Percentiles rank a stretch among this genome's conserved stretches.
These are phyloP conservation scores for Isaurus tuberculatus DNA, from an alignment of 92 coral and sea anemone species.

Conservation along the genomic window DNA sequence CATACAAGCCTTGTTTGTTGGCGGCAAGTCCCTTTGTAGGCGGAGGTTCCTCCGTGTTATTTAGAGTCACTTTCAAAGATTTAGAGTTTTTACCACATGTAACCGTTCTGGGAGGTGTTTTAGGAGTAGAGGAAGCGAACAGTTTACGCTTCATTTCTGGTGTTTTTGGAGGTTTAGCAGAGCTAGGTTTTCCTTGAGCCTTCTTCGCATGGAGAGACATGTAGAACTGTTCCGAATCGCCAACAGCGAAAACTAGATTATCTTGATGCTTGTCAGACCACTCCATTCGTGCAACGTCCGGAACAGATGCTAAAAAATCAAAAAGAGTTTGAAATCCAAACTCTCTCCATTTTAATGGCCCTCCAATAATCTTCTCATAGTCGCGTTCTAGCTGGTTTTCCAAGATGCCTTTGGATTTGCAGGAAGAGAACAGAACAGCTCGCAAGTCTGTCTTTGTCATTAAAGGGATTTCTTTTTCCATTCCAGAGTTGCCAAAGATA, in stretches of 20 bases:
- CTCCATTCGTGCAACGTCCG: slow-evolving; percentile 88
- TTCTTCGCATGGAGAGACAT: slow-evolving; percentile 87
- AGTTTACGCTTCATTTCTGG: slow-evolving; percentile 75
- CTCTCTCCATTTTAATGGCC: slow-evolving; percentile 61
- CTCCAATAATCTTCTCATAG: slow-evolving; percentile 58
- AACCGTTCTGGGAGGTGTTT: slow-evolving; percentile 5
- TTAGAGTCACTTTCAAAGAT: slow-evolving; percentile 21
- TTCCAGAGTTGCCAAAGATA: too few species aligned
- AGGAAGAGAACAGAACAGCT: slow-evolving; percentile 77
- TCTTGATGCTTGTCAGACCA: slow-evolving; percentile 82
- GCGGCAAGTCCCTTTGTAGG: slow-evolving; percentile 15
- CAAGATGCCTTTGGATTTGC: slow-evolving; percentile 75
- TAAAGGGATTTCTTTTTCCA: slow-evolving; percentile 76
- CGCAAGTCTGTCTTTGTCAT: slow-evolving; percentile 66
- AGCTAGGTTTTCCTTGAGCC: slow-evolving; percentile 61
- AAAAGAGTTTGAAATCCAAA: slow-evolving; percentile 80
- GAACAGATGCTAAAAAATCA: slow-evolving; percentile 85
- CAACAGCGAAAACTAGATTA: slow-evolving; percentile 82
- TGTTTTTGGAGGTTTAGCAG: slow-evolving; percentile 55
- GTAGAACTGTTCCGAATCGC: slow-evolving; percentile 61
- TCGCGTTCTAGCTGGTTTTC: slow-evolving; percentile 71
- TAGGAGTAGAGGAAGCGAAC: slow-evolving; percentile 34
- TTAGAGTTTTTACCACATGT: slow-evolving; percentile 9
- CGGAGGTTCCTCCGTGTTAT: neutral
- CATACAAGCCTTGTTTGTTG: slow-evolving; percentile 61